phyloP scores from a whole-genome alignment of 2,113 vertebrate genomes.

The Catharus minimus region DNA sequence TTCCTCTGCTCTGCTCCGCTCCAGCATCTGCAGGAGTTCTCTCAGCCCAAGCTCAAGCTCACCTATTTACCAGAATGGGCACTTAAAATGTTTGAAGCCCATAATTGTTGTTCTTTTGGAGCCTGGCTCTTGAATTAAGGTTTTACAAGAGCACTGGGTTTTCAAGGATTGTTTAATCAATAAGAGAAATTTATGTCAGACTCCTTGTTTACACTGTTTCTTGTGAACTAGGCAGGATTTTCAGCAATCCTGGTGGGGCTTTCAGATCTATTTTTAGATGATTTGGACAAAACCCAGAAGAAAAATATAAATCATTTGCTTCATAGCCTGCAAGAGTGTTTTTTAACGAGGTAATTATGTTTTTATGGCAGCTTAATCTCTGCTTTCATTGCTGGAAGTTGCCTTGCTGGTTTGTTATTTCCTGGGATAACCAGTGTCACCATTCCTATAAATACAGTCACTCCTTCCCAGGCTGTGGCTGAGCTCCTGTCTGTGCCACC shows the following conservation, averaged over 20 bases:
- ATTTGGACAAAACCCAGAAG: constrained; percentile 32
- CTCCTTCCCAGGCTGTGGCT: neutral
- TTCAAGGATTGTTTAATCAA: neutral
- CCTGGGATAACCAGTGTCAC: neutral
- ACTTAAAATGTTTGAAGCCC: neutral
- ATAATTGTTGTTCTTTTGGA: neutral
- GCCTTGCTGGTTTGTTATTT: neutral
- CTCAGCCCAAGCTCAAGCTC: neutral
- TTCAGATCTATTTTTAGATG: constrained; percentile 14
- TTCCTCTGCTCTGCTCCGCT: neutral
- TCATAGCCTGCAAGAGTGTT: neutral
- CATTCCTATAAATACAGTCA: neutral
- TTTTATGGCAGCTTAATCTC: constrained; percentile 35
- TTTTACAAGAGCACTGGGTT: neutral
- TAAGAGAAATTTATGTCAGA: neutral
- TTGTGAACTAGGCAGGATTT: neutral
- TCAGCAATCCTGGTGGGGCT: neutral
- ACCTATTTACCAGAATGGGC: neutral
- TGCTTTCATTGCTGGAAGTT: neutral
- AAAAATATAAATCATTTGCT: constrained; percentile 28
- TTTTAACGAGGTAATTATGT: constrained; percentile 25
- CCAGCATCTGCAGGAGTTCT: neutral
- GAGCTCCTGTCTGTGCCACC: neutral
- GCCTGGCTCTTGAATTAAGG: neutral
- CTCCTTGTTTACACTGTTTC: neutral